phyloP scores from a whole-genome alignment of 2,888 invertebrate genomes.

The Drosophila suboccidentalis region DNA sequence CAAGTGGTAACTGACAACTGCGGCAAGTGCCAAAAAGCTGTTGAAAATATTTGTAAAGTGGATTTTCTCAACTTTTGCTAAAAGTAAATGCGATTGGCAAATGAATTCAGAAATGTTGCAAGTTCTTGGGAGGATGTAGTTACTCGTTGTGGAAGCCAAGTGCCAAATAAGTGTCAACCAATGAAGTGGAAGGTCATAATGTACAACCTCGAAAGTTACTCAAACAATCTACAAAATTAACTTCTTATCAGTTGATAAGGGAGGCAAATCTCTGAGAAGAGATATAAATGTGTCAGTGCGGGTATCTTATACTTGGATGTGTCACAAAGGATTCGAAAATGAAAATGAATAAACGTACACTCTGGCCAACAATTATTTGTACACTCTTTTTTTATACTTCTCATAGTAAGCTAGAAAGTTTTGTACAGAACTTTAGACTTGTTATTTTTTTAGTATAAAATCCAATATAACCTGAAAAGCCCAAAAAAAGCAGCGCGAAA shows the following conservation, averaged over 20 bases:
- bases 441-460: too few relatives aligned
- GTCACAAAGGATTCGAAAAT: neutral
- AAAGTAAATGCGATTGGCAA: constrained; percentile 61
- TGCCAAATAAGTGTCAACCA: constrained; percentile 68
- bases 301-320: neutral
- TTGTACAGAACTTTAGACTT: too few relatives aligned
- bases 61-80: constrained; percentile 70
- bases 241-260: constrained; percentile 9
- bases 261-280: neutral
- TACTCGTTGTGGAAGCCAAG: constrained; percentile 28
- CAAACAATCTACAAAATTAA: constrained; percentile 11
- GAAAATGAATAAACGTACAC: neutral
- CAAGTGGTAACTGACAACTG: constrained; percentile 57
- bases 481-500: too few relatives aligned
- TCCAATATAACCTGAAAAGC: too few relatives aligned
- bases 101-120: constrained; percentile 66
- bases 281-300: neutral
- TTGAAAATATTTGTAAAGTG: constrained; percentile 76
- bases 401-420: too few relatives aligned
- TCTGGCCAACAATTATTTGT: too few relatives aligned
- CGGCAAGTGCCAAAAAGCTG: constrained; percentile 63
- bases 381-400: too few relatives aligned
- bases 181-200: constrained; percentile 53
- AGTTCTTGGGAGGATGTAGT: constrained; percentile 8
- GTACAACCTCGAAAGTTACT: constrained; percentile 20